phyloP scores from a whole-genome alignment of 2,888 invertebrate species.

The Stomorhina lunata region DNA sequence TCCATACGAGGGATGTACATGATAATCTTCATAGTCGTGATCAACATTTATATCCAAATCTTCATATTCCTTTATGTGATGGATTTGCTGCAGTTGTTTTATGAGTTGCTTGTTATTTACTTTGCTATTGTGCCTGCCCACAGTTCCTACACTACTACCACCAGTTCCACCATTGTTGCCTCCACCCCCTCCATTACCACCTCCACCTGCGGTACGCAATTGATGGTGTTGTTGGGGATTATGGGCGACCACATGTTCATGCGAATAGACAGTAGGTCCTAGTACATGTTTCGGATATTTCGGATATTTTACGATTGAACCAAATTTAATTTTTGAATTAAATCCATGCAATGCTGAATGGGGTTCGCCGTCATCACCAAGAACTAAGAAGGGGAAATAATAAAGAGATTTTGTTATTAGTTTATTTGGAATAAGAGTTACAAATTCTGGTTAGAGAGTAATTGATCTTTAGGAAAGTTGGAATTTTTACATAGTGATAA shows the following conservation, averaged over 20 bases:
- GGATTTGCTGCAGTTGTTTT: constrained; percentile 65
- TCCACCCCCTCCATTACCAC: not conserved
- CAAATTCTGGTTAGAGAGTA: too few relatives aligned
- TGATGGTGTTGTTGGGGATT: constrained; percentile 63
- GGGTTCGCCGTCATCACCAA: constrained; percentile 68
- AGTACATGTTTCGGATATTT: constrained; percentile 81
- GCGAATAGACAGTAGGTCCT: constrained; percentile 80
- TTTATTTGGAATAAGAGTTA: too few relatives aligned
- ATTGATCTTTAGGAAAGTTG: too few relatives aligned
- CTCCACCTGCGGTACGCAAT: constrained; percentile 65
- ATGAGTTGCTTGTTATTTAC: constrained; percentile 21
- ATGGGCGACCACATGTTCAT: constrained; percentile 60
- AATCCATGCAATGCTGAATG: constrained; percentile 67
- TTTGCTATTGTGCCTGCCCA: constrained; percentile 59
- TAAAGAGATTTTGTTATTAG: not conserved
- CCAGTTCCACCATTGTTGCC: not conserved
- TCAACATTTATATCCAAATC: constrained; percentile 65
- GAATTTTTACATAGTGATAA: too few relatives aligned
- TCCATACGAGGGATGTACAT: constrained; percentile 72
- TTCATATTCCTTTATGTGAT: constrained; percentile 56
- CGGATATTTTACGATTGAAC: constrained; percentile 64
- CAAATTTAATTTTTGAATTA: constrained; percentile 69
- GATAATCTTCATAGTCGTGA: constrained; percentile 68
- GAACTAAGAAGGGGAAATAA: constrained; percentile 58
- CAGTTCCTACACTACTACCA: constrained; percentile 19